Evolutionary conservation across 2,888 invertebrate species (phyloP), one percentile per base, ranked within the genome.

Genomic region (Spodoptera exigua): DNA sequence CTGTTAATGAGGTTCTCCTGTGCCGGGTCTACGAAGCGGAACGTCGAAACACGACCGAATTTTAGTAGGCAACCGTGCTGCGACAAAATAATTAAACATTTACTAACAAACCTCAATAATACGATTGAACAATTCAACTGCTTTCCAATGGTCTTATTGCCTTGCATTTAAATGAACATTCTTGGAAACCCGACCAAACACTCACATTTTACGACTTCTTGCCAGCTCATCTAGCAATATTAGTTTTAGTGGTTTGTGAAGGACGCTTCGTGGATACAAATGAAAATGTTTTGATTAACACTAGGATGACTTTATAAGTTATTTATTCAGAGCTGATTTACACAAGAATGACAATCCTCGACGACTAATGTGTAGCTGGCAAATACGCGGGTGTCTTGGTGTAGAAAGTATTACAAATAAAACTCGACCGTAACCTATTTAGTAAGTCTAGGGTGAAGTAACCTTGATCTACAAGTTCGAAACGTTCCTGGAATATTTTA

Each of bases 31-130:
- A 97, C 95, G 92, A 97, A 98, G 76, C 97, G 96, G 92, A 97
- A 98, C 39, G 97, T 97, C 80, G 98, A 97, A 80, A 97, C 97
- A 74, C 97, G 96, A 48, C 98, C 98, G 89, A 98, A 97, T 94
- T 97, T 97, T 60, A 98, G 96, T 70, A 97, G 95, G 78, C 97
- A 96, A 66, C 97, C 98, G 92, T 98, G 97, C 96, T 97, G 94
- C 16, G 60, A 60, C 54, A 67, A 67, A 75, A 71, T 39, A 64
- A 49, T 48, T 51, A 39, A 39, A 10, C 59, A n/a, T 66, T 53
- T 53, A 62, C 61, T 65, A 32, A 58, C 34, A 47, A 60, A 55
- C 39, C 32, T 21, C 34, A 34, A 35, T 36, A 46, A 49, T 35
- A 40, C 14, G 17, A 34, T 45, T 32, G 3, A 14, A 14, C 46